Base-by-base conservation (phyloP, 2,888 invertebrate species). In the Microctonus brassicae region DNA sequence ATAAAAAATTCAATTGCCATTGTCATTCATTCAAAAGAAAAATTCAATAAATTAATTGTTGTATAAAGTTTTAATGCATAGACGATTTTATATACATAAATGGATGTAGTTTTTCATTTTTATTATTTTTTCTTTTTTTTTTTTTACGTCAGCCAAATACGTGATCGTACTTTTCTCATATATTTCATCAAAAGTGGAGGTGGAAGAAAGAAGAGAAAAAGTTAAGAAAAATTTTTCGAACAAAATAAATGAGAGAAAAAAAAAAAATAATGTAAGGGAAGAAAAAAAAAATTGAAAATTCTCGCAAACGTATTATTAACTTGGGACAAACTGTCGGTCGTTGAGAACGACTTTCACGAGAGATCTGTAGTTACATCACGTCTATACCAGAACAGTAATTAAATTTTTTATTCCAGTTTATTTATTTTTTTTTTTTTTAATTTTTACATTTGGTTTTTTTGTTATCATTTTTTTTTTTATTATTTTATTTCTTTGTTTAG, bases 341-440 rank as follows among this genome's bases (percentile, higher is more conserved):
- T 68, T 72, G 17, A 39, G 70, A 74, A 75, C 74, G 65, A 77
- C 75, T 77, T 77, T 77, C 76, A 74, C 77, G 68, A 69, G 66
- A 66, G 42, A 66, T 60, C 60, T 36, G 39, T 34, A 64, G 65
- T 55, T 73, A 36, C 66, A 62, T 58, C 68, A 70, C 67, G 64
- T 69, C 68, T 63, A 10, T 36, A 17, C 61, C 52, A 71, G 67
- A 60, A 34, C 7, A 60, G 36, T 33, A 58, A 47, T 66, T 36
- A 62, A 53, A 58, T 63, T 55, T 71, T 60, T 52, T 61, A n/a
- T 36, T 6, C 22, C 55, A 24, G 13, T 55, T 10, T 55, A 55
- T 55, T 55, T 36, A 66, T 55, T n/a, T 53, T 20, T 57, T 57
- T 24, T 34, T 66, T 26, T 26, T 22, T 57, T 57, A 29, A 5